Evolutionary conservation across 2,113 vertebrate species (phyloP).

Genomic region (Elephas maximus): DNA sequence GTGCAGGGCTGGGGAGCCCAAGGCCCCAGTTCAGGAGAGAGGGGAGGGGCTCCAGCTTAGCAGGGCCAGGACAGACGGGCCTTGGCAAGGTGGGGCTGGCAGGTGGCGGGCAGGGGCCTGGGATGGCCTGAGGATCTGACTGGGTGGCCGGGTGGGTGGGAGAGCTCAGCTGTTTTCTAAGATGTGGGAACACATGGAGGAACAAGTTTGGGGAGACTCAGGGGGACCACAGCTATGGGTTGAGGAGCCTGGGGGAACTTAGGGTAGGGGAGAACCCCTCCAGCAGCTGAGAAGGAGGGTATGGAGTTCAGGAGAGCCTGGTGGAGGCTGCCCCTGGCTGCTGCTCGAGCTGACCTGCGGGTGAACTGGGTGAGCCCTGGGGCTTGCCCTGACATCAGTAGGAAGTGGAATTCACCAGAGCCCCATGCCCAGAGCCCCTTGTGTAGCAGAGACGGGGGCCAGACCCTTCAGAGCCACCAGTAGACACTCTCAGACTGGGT

Average conservation of each 20-base stretch:
- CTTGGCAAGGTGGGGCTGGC: neutral
- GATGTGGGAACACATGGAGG: neutral
- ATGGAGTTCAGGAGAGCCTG: neutral
- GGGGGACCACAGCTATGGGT: too few species aligned
- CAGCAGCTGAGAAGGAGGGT: fast-evolving
- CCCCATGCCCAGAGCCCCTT: neutral
- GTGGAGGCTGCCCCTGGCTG: neutral
- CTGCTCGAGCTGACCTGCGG: fast-evolving
- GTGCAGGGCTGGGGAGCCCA: too few species aligned
- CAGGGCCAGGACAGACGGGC: neutral
- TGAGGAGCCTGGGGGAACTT: fast-evolving
- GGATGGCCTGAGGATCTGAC: neutral
- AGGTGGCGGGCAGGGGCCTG: neutral
- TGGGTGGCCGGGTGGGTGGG: too few species aligned
- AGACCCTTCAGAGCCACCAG: neutral
- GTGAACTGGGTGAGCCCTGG: fast-evolving
- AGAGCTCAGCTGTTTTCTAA: neutral
- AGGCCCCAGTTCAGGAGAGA: neutral
- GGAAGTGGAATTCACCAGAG: neutral
- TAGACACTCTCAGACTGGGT: neutral
- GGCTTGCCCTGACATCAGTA: too few species aligned
- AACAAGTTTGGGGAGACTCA: fast-evolving
- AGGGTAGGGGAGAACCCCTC: neutral
- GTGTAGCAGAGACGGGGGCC: neutral
- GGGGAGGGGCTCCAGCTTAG: neutral